phyloP scores from a whole-genome alignment of 2,888 invertebrate species.

The Zaprionus obscuricornis region DNA sequence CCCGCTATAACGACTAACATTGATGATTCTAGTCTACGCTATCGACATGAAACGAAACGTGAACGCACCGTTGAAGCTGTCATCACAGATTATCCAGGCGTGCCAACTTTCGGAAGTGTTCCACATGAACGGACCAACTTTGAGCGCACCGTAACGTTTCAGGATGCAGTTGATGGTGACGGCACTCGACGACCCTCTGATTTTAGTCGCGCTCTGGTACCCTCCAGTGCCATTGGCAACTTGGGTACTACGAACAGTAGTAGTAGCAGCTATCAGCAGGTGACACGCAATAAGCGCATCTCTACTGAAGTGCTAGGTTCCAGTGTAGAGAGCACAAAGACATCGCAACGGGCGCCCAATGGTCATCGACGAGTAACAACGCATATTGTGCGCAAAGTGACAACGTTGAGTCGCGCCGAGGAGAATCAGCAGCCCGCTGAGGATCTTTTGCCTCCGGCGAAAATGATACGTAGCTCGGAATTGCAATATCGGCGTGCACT shows the following conservation, averaged over 20 bases:
- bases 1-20: conserved; percentile 87
- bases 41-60: conserved; percentile 85
- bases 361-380: conserved; percentile 93
- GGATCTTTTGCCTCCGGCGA: conserved; percentile 85
- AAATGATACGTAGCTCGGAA: conserved; percentile 85
- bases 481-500: conserved; percentile 83
- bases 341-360: conserved; percentile 90
- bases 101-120: conserved; percentile 50
- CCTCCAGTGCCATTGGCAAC: conserved; percentile 20
- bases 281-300: conserved; percentile 91
- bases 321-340: conserved; percentile 92
- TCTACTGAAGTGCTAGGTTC: conserved; percentile 94
- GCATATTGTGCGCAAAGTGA: conserved; percentile 93
- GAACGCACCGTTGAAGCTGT: conserved; percentile 85
- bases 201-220: conserved; percentile 60
- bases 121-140: conserved; percentile 82
- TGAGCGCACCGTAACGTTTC: conserved; percentile 83
- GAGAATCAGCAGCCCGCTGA: conserved; percentile 88
- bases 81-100: conserved; percentile 84
- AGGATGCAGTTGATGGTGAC: conserved; percentile 58
- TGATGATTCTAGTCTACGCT: conserved; percentile 81
- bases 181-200: conserved; percentile 77
- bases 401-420: conserved; percentile 93
- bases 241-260: not conserved
- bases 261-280: conserved; percentile 86